These are phyloP conservation scores for Thalpophila matura DNA, from an alignment of 2,888 invertebrate genomes.

Conservation along the genomic window DNA sequence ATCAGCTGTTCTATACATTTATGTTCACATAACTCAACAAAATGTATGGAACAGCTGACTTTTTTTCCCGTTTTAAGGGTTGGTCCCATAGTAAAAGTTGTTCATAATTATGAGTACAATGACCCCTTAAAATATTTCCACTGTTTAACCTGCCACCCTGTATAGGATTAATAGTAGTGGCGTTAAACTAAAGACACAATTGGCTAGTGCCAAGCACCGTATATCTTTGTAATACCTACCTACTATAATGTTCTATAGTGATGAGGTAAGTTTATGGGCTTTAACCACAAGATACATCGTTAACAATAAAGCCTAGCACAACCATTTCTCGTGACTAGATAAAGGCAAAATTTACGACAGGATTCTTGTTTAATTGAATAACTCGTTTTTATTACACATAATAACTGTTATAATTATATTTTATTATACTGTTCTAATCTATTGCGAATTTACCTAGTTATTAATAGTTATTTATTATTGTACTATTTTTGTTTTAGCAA, in stretches of 20 bases:
- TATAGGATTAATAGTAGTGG: too few relatives aligned
- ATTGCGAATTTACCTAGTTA: slow-evolving; percentile 36
- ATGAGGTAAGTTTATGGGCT: not conserved
- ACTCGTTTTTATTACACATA: slow-evolving; percentile 62
- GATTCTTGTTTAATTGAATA: slow-evolving; percentile 59
- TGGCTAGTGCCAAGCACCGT: too few relatives aligned
- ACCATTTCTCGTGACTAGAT: slow-evolving; percentile 51
- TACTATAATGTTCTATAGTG: not conserved
- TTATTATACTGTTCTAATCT: slow-evolving; percentile 47
- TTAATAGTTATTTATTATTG: slow-evolving; percentile 28
- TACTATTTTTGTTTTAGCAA: not conserved
- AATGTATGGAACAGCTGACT: too few relatives aligned
- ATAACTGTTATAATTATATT: slow-evolving; percentile 61
- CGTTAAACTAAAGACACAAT: too few relatives aligned
- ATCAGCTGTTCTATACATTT: too few relatives aligned
- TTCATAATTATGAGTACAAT: too few relatives aligned
- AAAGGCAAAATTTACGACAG: slow-evolving; percentile 54
- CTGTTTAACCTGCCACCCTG: too few relatives aligned
- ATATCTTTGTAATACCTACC: too few relatives aligned
- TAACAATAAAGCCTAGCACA: slow-evolving; percentile 25
- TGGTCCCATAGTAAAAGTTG: too few relatives aligned
- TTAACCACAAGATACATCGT: slow-evolving; percentile 14
- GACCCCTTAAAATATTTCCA: too few relatives aligned
- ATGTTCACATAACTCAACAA: too few relatives aligned
- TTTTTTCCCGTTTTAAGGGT: too few relatives aligned